Percentiles rank a stretch among this genome's conserved stretches.
Conservation (phyloP, 2,113 vertebrate species). For the Takifugu bimaculatus region DNA sequence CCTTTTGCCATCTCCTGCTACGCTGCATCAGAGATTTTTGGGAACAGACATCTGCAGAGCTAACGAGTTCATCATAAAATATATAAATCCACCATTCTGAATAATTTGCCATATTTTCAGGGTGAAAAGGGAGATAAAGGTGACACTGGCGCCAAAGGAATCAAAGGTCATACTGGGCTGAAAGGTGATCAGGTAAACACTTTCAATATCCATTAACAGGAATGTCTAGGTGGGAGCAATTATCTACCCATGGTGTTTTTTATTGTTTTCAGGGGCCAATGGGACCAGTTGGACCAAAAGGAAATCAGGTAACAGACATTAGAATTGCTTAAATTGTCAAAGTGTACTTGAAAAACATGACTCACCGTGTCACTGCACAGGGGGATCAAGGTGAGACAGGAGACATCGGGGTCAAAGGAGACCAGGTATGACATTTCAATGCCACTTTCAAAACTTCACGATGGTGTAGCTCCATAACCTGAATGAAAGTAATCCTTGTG, state of each 20-base stretch:
- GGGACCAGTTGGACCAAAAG: conserved; percentile 73
- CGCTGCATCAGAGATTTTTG: no score
- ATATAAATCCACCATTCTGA: not conserved
- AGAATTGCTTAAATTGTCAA: not conserved
- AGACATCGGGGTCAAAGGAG: conserved; percentile 69
- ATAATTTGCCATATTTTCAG: conserved; percentile 43
- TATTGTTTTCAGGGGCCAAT: conserved; percentile 60
- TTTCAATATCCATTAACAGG: not conserved
- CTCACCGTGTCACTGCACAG: conserved; percentile 41
- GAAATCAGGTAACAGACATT: conserved; percentile 64
- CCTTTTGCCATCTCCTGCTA: no score
- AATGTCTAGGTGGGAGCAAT: not conserved
- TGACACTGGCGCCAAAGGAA: conserved; percentile 63
- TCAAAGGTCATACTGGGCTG: conserved; percentile 76
- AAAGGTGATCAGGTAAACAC: conserved; percentile 74
- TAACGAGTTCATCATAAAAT: no score
- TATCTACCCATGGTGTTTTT: rapidly evolving
- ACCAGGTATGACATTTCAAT: conserved; percentile 60
- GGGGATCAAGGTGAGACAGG: conserved; percentile 67
- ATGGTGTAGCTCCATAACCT: not conserved
- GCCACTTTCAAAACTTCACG: not conserved
- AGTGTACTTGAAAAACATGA: not conserved
- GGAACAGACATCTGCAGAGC: no score
- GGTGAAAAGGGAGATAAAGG: conserved; percentile 75
- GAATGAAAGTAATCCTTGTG: conserved; percentile 1